Base-by-base conservation (phyloP, 2,113 vertebrate genomes). In the Psilopsiagon aymara region DNA sequence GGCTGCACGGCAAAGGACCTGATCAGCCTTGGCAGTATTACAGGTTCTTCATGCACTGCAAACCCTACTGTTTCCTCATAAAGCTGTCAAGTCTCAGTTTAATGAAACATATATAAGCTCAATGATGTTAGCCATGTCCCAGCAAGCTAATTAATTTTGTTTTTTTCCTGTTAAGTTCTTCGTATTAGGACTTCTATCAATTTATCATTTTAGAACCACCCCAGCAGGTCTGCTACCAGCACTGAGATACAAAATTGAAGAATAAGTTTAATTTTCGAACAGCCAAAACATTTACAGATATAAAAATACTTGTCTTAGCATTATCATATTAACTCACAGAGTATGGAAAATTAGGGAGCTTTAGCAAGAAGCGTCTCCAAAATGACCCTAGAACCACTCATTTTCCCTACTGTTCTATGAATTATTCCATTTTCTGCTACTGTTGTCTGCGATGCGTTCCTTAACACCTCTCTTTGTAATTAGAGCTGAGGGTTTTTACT, bases 31-130 rank as follows among this genome's bases (percentile, higher is more conserved):
- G 98, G 98, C 98, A 98, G 95, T 84, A 96, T 97, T 98, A 98
- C 97, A 97, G 96, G 97, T 97, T 97, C 98, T 98, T 98, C 98
- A 97, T 97, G 97, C 94, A 92, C 92, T 92, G 92, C 97, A 98
- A 98, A 97, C 95, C 97, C 97, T 97, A 97, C 98, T 93, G 96
- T 97, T 98, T 97, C 97, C 98, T 98, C 98, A 98, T 98, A 98
- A 98, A 98, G 95, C 98, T 98, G 98, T 98, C 98, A 98, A 97
- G 97, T 76, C 96, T 88, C 92, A 17, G 53, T 97, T 98, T 98
- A 98, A 98, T 97, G 98, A 98, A 98, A 98, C 97, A 98, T 98
- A 98, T 97, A 98, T 98, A 98, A 98, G 96, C 82, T 88, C 95
- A 88, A 67, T 97, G 95, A 98, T 97, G 96, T 98, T 98, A 97